Conservation (phyloP, 2,888 invertebrate genomes). For the Patella caerulea region DNA sequence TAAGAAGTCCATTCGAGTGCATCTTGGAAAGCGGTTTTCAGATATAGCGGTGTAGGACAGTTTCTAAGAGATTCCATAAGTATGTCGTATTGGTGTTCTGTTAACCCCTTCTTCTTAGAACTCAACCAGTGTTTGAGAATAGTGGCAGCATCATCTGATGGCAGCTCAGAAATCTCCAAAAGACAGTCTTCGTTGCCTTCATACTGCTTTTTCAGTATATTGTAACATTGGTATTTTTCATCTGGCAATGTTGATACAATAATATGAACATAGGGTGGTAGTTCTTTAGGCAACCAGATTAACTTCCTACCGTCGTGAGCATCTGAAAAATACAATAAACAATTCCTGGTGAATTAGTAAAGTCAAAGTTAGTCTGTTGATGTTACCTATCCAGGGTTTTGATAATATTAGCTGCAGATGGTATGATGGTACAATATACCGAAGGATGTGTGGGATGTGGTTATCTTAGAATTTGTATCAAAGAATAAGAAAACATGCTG, state of each 20-base stretch:
- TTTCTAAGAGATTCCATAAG: constrained; percentile 77
- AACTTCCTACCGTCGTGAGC: constrained; percentile 77
- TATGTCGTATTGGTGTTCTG: constrained; percentile 77
- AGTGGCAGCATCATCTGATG: constrained; percentile 49
- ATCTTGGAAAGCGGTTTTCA: constrained; percentile 60
- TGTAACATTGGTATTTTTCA: constrained; percentile 54
- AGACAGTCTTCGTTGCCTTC: constrained; percentile 45
- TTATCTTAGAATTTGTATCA: no score
- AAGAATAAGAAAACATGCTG: no score
- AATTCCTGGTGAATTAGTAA: neutral
- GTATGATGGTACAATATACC: no score
- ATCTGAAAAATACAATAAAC: constrained; percentile 40
- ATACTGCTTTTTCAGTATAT: constrained; percentile 45
- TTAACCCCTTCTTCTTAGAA: constrained; percentile 44
- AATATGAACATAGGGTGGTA: constrained; percentile 84
- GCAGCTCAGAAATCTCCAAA: constrained; percentile 55
- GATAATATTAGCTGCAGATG: no score
- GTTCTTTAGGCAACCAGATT: constrained; percentile 83
- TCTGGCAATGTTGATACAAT: constrained; percentile 72
- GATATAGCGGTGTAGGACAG: constrained; percentile 59
- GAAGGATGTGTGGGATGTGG: no score
- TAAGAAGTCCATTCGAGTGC: constrained; percentile 59
- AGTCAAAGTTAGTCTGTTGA: no score
- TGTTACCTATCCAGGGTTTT: no score
- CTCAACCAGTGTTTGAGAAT: constrained; percentile 59